phyloP scores from a whole-genome alignment of 1,140 invertebrate genomes.

The Paralvinella palmiformis region DNA sequence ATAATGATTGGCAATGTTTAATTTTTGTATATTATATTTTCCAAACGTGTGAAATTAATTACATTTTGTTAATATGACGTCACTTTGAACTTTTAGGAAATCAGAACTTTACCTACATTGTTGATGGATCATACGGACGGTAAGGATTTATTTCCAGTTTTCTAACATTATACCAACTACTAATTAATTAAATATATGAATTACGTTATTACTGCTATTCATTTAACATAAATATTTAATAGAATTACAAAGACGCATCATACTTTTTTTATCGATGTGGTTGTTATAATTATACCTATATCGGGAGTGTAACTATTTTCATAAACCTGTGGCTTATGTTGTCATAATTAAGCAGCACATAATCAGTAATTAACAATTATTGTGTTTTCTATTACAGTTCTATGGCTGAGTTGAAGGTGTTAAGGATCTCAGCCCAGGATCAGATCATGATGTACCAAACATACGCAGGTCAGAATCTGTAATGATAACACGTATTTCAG shows the following conservation, averaged over 20 bases:
- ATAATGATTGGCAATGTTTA: no score
- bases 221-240: neutral
- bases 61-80: no score
- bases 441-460: conserved; percentile 2
- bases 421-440: conserved; percentile 22
- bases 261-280: neutral
- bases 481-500: neutral
- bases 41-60: no score
- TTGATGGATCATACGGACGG: neutral
- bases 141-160: neutral
- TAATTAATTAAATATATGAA: neutral
- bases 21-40: no score
- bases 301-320: neutral
- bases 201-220: neutral
- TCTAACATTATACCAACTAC: neutral
- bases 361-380: neutral
- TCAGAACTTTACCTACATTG: conserved; percentile 2
- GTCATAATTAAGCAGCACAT: neutral
- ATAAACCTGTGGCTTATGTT: neutral
- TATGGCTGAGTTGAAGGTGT: conserved; percentile 7
- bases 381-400: neutral
- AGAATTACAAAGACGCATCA: neutral
- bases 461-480: conserved; percentile 4
- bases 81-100: conserved; percentile 5
- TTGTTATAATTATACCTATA: neutral